These are phyloP conservation scores for Cebus imitator DNA, from an alignment of 2,113 vertebrate genomes.

Conservation along the genomic window DNA sequence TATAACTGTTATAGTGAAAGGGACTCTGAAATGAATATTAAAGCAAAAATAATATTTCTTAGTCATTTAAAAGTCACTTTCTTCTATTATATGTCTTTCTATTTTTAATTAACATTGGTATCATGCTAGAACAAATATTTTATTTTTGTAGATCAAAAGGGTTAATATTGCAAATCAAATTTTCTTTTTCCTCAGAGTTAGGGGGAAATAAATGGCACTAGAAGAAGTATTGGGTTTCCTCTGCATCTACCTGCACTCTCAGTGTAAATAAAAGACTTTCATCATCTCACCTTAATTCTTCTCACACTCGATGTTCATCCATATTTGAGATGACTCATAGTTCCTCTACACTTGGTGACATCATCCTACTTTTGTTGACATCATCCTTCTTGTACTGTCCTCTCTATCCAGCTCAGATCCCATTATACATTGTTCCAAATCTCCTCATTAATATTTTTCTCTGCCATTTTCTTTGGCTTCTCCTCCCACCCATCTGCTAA, in stretches of 20 bases:
- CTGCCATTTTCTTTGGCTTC: background rate
- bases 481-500: background rate
- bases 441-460: background rate
- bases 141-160: constrained; percentile 25
- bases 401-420: background rate
- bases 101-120: constrained; percentile 40
- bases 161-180: background rate
- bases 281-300: background rate
- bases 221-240: background rate
- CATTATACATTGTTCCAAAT: background rate
- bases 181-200: background rate
- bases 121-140: constrained; percentile 38
- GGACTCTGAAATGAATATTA: constrained; percentile 39
- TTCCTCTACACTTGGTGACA: background rate
- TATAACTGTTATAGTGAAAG: constrained; percentile 56
- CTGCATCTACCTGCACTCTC: background rate
- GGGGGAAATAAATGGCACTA: background rate
- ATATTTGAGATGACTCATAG: background rate
- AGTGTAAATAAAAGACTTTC: background rate
- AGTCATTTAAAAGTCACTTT: constrained; percentile 47
- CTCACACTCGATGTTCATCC: background rate
- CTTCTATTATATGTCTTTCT: constrained; percentile 37
- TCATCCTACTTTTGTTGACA: background rate
- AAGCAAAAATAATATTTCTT: constrained; percentile 54
- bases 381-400: background rate